Percentiles rank a stretch among this genome's conserved stretches.
These are phyloP conservation scores for Melieria omissa DNA, from an alignment of 2,888 invertebrate species.

Conservation along the genomic window DNA sequence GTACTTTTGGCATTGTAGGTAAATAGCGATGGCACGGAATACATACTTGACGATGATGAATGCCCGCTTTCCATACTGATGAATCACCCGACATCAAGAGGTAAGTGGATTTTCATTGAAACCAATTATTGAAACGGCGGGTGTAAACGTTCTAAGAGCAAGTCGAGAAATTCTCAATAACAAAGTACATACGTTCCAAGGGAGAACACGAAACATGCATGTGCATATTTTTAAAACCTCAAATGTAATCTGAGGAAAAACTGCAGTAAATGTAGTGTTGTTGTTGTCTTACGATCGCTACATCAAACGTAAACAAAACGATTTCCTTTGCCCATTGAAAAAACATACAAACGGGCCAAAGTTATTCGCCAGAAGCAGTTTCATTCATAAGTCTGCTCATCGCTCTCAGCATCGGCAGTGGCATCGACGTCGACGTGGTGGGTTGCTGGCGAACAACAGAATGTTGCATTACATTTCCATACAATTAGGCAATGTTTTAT, in stretches of 20 bases:
- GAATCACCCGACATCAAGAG: slow-evolving; percentile 87
- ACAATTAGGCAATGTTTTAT: slow-evolving; percentile 60
- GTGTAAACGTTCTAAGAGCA: no score
- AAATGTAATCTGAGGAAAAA: no score
- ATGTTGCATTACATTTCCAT: slow-evolving; percentile 47
- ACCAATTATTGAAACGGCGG: background rate
- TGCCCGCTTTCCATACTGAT: slow-evolving; percentile 94
- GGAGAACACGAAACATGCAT: no score
- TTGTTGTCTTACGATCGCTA: slow-evolving; percentile 5
- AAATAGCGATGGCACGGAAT: slow-evolving; percentile 80
- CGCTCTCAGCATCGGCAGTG: background rate
- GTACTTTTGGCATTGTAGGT: slow-evolving; percentile 65
- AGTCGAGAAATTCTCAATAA: no score
- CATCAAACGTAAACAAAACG: background rate
- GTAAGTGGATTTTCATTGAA: slow-evolving; percentile 71
- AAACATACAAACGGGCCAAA: background rate
- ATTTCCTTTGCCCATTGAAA: slow-evolving; percentile 2
- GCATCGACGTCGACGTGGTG: slow-evolving; percentile 6
- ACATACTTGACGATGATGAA: slow-evolving; percentile 96
- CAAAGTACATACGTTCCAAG: no score
- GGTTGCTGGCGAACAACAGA: slow-evolving; percentile 16
- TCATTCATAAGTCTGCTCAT: slow-evolving; percentile 23
- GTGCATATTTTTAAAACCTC: no score
- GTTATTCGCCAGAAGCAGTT: slow-evolving; percentile 11
- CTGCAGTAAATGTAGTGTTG: background rate